Percentiles rank a stretch among this genome's conserved stretches.
Conservation (phyloP, 2,113 vertebrate species). For the Albula glossodonta region DNA sequence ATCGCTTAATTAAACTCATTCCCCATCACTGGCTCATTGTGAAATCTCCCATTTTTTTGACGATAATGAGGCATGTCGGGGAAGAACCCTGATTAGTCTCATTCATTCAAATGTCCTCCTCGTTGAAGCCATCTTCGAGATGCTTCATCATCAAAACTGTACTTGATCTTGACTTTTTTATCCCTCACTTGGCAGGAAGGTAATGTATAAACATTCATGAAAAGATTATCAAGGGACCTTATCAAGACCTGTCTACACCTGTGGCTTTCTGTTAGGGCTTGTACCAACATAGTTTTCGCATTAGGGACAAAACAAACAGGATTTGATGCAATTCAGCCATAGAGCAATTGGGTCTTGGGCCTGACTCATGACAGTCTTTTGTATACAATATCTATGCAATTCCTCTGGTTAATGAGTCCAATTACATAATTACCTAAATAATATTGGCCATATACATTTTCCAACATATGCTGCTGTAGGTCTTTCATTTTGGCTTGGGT, state of each 20-base stretch:
- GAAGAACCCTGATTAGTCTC: background rate
- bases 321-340: background rate
- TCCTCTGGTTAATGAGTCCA: background rate
- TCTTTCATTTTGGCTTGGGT: background rate
- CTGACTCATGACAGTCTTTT: background rate
- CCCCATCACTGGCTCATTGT: background rate
- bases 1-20: background rate
- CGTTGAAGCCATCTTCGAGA: background rate
- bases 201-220: too few relatives aligned
- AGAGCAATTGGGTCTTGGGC: background rate
- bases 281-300: too few relatives aligned
- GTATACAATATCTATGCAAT: background rate
- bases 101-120: conserved; percentile 4
- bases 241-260: too few relatives aligned
- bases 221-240: too few relatives aligned
- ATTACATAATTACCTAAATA: background rate
- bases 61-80: background rate
- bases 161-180: background rate
- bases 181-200: background rate
- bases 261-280: too few relatives aligned
- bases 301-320: too few relatives aligned
- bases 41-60: background rate
- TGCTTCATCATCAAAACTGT: background rate
- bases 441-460: background rate
- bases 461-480: background rate